Base-by-base conservation (phyloP, 2,888 invertebrate genomes). In the Phasia obesa region DNA sequence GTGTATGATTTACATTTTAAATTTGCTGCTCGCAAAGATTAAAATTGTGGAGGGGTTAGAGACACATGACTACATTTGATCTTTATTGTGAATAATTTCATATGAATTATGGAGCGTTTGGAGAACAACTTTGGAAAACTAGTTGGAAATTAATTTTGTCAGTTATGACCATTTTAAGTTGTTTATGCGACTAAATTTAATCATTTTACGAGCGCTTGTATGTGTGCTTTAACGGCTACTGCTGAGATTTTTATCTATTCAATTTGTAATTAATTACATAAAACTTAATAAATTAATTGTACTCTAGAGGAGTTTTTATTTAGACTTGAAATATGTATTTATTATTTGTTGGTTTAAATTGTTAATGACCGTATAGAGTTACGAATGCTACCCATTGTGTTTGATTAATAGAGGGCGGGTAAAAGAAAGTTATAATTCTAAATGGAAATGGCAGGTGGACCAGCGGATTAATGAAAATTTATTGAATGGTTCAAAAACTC, bases 1-100 rank as follows among this genome's bases (percentile, higher is more conserved):
- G 15, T 9, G 44, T 31, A 70, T 70, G 67, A 77, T 82, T 82
- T 78, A 77, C 69, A 76, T 65, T 75, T 80, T 59, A 51, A 81
- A 51, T 55, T 44, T 47, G 6, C 15, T 38, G n/a, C 42, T 35
- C 15, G 65, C 49, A 21, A 35, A 19, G 25, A 49, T 31, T 21
- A 27, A 44, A 57, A 59, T n/a, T 38, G 17, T 19, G 38, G 5
- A 23, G 19, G 44, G 57, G 47, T 44, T 31, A 21, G 44, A 44
- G 25, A 27, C 4, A 15, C 1, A 15, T 25, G 55, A 44, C 31
- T 42, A 60, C 19, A 69, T 69, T 55, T 70, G 62, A 70, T 62
- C 35, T 77, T 57, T 67, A 75, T 65, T 67, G 47, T 77, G 60
- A 51, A 62, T 77, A 70, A 35, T 49, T 25, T 11, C 47, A 35